A percentile compares a stretch with the other conserved stretches of the same genome.
Evolutionary conservation across 2,797 vertebrate genomes (phyloP).

Genomic region (Rhinophrynus dorsalis): DNA sequence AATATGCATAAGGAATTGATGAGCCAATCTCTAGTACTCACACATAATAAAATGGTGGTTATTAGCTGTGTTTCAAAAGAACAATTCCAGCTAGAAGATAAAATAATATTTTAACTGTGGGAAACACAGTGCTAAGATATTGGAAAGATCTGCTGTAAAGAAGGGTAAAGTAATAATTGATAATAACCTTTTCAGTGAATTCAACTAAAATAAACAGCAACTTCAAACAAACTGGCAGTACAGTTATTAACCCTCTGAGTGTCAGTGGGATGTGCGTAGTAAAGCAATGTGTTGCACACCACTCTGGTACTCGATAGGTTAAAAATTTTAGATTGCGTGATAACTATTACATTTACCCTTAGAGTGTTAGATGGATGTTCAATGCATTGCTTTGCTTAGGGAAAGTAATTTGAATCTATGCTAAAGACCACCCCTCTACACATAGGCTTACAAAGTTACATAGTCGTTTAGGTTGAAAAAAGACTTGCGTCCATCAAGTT

Average conservation of each 20-base stretch:
- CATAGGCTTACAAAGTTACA: too few relatives aligned
- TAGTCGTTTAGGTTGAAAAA: too few relatives aligned
- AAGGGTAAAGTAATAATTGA: conserved; percentile 39
- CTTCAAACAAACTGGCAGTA: not conserved
- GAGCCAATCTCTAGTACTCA: conserved; percentile 19
- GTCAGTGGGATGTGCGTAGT: too few relatives aligned
- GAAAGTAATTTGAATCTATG: too few relatives aligned
- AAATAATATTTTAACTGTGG: conserved; percentile 47
- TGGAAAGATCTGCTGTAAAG: conserved; percentile 1
- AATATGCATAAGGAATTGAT: conserved; percentile 46
- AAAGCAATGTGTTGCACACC: too few relatives aligned
- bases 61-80: conserved; percentile 32
- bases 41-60: conserved; percentile 38
- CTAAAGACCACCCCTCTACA: too few relatives aligned
- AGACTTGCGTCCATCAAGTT: too few relatives aligned
- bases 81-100: conserved; percentile 37
- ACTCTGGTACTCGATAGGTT: too few relatives aligned
- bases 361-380: too few relatives aligned
- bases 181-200: not conserved
- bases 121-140: conserved; percentile 32
- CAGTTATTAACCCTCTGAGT: conserved; percentile 31
- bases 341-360: too few relatives aligned
- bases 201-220: not conserved
- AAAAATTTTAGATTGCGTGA: not conserved
- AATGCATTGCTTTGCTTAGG: too few relatives aligned